Percentiles rank a stretch among this genome's conserved stretches.
Evolutionary conservation across 92 coral and sea anemone species (phyloP).

Genomic region (Paramuricea clavata): DNA sequence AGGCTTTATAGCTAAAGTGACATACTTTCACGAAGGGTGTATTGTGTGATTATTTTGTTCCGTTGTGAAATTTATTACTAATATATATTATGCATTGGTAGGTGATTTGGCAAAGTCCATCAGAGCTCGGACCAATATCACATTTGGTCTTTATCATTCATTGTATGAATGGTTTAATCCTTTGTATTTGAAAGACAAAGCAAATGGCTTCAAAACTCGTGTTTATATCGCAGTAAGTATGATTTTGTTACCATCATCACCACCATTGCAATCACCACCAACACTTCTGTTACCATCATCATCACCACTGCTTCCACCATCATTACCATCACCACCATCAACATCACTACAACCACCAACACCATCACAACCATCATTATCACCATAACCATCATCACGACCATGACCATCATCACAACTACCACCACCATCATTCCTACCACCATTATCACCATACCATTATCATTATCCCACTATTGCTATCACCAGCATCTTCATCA

Average conservation of each 20-base stretch:
- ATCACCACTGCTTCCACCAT: too few relatives aligned
- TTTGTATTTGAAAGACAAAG: conserved; percentile 76
- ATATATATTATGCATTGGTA: not conserved
- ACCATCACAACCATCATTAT: too few relatives aligned
- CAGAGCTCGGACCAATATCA: conserved; percentile 74
- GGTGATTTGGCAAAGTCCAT: conserved; percentile 89
- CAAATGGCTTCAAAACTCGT: conserved; percentile 78
- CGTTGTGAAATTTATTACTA: too few relatives aligned
- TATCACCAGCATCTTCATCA: not conserved
- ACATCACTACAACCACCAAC: too few relatives aligned
- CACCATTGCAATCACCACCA: not conserved
- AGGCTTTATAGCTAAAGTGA: too few relatives aligned
- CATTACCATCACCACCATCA: too few relatives aligned
- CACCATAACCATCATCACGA: not conserved
- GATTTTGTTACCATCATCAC: not conserved
- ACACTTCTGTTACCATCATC: too few relatives aligned
- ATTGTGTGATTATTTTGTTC: too few relatives aligned
- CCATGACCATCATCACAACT: too few relatives aligned
- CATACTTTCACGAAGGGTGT: too few relatives aligned
- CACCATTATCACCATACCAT: too few relatives aligned
- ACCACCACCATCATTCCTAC: too few relatives aligned
- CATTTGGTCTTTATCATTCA: conserved; percentile 93
- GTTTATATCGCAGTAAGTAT: conserved; percentile 76
- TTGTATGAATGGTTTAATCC: conserved; percentile 97
- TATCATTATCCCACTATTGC: not conserved